Percentiles rank a stretch among this genome's conserved stretches.
These are phyloP conservation scores for Heterodera filipjevi DNA, from an alignment of 2,888 invertebrate species.

Conservation along the genomic window DNA sequence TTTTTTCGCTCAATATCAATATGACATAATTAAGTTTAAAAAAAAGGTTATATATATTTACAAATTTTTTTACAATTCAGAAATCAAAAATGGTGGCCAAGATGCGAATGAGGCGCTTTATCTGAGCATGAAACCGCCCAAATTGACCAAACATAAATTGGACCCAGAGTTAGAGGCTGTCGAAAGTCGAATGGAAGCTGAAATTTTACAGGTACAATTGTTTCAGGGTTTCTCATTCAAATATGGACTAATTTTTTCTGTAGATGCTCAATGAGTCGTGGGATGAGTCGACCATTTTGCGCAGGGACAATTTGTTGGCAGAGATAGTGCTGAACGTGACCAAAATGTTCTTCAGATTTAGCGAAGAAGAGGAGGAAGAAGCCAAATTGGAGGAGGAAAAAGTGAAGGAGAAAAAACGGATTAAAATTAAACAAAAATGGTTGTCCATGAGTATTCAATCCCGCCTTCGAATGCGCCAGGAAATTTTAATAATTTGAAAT, in stretches of 20 bases:
- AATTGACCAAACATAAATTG: slow-evolving; percentile 31
- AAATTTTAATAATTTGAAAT: background rate
- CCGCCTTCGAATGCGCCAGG: background rate
- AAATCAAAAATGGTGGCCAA: slow-evolving; percentile 31
- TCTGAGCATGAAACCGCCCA: slow-evolving; percentile 43
- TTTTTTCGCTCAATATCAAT: too few relatives aligned
- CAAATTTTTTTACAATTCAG: slow-evolving; percentile 22
- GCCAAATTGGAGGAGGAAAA: background rate
- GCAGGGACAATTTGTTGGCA: slow-evolving; percentile 61
- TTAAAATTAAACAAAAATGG: too few relatives aligned
- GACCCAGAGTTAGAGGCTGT: slow-evolving; percentile 43
- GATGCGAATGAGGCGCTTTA: slow-evolving; percentile 44
- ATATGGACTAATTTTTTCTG: background rate
- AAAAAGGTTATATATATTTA: background rate
- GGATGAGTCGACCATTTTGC: slow-evolving; percentile 63
- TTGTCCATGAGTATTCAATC: background rate
- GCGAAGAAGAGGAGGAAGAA: slow-evolving; percentile 47
- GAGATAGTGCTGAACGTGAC: slow-evolving; percentile 57
- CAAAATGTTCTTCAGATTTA: slow-evolving; percentile 56
- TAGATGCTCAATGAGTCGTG: slow-evolving; percentile 59
- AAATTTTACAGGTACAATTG: slow-evolving; percentile 56
- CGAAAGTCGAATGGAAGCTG: slow-evolving; percentile 56
- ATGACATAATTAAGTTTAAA: background rate
- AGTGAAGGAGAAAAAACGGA: too few relatives aligned
- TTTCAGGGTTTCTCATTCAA: background rate